These are phyloP conservation scores for Periparus ater DNA, from an alignment of 2,797 vertebrate species.

Conservation along the genomic window DNA sequence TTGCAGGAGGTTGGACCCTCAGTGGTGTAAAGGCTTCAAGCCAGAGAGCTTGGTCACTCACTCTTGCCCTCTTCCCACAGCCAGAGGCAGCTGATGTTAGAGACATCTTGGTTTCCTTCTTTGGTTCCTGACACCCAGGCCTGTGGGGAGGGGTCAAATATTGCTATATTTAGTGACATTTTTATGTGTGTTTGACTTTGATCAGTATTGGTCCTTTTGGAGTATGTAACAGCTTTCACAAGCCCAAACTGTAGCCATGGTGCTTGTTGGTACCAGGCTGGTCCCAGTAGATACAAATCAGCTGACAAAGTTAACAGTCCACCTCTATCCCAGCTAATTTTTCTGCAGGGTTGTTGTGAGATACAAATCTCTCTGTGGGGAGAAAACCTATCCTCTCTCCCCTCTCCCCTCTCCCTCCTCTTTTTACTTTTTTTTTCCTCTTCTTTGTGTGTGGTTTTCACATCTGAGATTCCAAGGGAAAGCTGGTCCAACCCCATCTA, in stretches of 20 bases:
- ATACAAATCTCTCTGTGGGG: neutral
- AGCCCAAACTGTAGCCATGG: neutral
- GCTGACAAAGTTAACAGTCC: neutral
- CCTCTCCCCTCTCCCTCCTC: rapidly evolving
- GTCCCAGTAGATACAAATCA: neutral
- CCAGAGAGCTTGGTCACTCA: neutral
- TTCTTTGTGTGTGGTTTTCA: neutral
- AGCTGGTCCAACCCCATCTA: neutral
- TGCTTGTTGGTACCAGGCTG: neutral
- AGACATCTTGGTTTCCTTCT: neutral
- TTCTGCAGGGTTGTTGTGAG: neutral
- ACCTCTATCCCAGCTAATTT: neutral
- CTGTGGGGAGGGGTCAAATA: neutral
- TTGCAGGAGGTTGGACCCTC: neutral
- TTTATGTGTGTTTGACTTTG: neutral
- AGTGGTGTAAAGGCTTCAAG: neutral
- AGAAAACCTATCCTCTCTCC: neutral
- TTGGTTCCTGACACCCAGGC: neutral
- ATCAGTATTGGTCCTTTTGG: neutral
- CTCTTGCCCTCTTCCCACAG: neutral
- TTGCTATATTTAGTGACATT: neutral
- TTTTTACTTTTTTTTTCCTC: neutral
- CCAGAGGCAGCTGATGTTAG: neutral
- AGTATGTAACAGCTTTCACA: neutral
- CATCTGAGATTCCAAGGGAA: neutral